These are phyloP conservation scores for Eubasilissa regina DNA, from an alignment of 1,140 invertebrate genomes.

Conservation along the genomic window DNA sequence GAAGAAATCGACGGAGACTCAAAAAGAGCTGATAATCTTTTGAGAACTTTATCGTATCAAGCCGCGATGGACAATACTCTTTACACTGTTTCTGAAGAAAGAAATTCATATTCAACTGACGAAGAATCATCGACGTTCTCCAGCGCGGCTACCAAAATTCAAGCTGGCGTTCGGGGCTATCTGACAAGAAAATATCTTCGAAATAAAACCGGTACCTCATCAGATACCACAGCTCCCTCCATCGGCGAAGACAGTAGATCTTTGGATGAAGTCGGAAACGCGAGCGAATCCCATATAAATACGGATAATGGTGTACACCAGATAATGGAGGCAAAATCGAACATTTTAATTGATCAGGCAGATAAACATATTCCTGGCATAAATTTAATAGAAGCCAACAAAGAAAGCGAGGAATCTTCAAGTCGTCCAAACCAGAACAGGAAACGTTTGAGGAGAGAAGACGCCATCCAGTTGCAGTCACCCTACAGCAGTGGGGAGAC, in stretches of 20 bases:
- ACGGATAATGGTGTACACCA: constrained; percentile 53
- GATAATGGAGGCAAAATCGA: constrained; percentile 51
- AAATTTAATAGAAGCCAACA: constrained; percentile 46
- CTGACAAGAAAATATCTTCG: constrained; percentile 57
- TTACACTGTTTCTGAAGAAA: constrained; percentile 55
- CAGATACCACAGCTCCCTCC: constrained; percentile 57
- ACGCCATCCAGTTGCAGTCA: constrained; percentile 56
- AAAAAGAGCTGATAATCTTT: constrained; percentile 6
- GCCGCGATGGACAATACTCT: constrained; percentile 38
- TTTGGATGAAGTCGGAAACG: constrained; percentile 53
- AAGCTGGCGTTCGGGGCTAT: constrained; percentile 56
- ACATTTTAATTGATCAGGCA: constrained; percentile 45
- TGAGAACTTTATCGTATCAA: constrained; percentile 25
- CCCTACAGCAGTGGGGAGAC: constrained; percentile 56
- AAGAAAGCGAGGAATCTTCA: constrained; percentile 46
- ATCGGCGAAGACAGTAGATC: constrained; percentile 59
- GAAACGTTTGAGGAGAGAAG: constrained; percentile 55
- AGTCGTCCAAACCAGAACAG: constrained; percentile 44
- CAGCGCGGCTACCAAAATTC: constrained; percentile 59
- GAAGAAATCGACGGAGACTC: background rate
- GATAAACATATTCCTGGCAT: constrained; percentile 40
- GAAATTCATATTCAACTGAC: constrained; percentile 55
- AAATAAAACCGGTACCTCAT: constrained; percentile 54
- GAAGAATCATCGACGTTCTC: constrained; percentile 59
- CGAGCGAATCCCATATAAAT: constrained; percentile 18